phyloP scores from a whole-genome alignment of 2,797 vertebrate genomes.

The Nyctibius grandis region DNA sequence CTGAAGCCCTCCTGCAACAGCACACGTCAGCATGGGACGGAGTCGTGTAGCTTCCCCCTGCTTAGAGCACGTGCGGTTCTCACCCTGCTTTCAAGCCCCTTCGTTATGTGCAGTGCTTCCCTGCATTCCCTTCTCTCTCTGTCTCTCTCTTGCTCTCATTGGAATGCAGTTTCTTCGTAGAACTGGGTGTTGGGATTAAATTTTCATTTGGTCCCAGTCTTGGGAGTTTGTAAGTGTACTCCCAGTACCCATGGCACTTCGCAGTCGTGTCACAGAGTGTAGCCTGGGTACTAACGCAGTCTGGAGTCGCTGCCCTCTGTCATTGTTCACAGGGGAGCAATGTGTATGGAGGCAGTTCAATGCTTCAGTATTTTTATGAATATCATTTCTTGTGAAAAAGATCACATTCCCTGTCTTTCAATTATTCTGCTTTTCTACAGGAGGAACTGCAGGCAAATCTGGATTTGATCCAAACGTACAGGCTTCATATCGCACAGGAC shows the following conservation, averaged over 20 bases:
- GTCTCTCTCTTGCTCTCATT: background rate
- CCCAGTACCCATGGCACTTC: background rate
- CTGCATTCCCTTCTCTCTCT: background rate
- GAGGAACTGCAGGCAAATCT: constrained; percentile 90
- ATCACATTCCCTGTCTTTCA: background rate
- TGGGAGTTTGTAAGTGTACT: background rate
- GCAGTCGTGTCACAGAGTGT: background rate
- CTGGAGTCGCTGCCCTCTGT: background rate
- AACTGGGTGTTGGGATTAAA: background rate
- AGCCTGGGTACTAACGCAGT: background rate
- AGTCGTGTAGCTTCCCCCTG: background rate
- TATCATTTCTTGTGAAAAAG: background rate
- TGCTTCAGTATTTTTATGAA: background rate
- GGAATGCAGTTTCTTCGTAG: background rate
- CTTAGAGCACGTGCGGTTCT: background rate
- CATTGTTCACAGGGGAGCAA: background rate
- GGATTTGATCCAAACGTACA: constrained; percentile 92
- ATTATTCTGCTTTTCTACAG: constrained; percentile 68
- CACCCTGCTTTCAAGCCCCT: background rate
- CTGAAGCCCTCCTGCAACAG: background rate
- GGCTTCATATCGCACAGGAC: constrained; percentile 91
- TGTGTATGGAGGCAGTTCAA: background rate
- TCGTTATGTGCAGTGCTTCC: background rate
- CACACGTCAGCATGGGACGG: background rate
- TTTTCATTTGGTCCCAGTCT: background rate